Conservation (phyloP, 2,888 invertebrate species). For the Drymonia ruficornis region DNA sequence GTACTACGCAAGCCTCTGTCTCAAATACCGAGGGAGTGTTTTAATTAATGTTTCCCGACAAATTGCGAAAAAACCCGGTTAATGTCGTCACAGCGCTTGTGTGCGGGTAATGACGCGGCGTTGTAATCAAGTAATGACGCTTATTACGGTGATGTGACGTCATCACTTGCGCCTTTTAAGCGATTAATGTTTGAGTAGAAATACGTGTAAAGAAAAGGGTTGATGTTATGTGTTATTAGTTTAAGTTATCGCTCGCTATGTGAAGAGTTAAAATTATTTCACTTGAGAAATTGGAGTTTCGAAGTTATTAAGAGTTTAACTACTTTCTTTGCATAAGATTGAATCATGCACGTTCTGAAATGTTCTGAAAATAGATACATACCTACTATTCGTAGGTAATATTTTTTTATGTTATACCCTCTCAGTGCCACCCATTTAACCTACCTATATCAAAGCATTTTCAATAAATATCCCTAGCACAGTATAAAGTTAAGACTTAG, state of each 20-base stretch:
- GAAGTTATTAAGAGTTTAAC: background rate
- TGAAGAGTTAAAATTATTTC: background rate
- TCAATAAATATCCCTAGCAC: no score
- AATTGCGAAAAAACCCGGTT: slow-evolving; percentile 69
- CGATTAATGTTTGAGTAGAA: slow-evolving; percentile 68
- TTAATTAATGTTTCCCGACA: slow-evolving; percentile 73
- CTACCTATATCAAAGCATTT: no score
- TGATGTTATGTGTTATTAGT: slow-evolving; percentile 24
- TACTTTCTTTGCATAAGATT: background rate
- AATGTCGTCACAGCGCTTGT: slow-evolving; percentile 53
- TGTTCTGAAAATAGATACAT: no score
- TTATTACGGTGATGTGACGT: slow-evolving; percentile 64
- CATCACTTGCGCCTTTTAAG: slow-evolving; percentile 61
- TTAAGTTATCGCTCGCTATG: background rate
- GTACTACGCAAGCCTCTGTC: slow-evolving; percentile 51
- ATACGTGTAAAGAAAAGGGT: slow-evolving; percentile 66
- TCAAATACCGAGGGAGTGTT: slow-evolving; percentile 68
- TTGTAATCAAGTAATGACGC: slow-evolving; percentile 58
- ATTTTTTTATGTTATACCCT: no score
- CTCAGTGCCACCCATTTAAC: no score
- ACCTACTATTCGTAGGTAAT: no score
- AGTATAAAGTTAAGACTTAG: no score
- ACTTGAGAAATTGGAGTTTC: no score
- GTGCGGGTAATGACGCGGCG: slow-evolving; percentile 40
- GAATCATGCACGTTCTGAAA: no score